Conservation (phyloP, 1,140 invertebrate species). For the Coenobita brevimanus region DNA sequence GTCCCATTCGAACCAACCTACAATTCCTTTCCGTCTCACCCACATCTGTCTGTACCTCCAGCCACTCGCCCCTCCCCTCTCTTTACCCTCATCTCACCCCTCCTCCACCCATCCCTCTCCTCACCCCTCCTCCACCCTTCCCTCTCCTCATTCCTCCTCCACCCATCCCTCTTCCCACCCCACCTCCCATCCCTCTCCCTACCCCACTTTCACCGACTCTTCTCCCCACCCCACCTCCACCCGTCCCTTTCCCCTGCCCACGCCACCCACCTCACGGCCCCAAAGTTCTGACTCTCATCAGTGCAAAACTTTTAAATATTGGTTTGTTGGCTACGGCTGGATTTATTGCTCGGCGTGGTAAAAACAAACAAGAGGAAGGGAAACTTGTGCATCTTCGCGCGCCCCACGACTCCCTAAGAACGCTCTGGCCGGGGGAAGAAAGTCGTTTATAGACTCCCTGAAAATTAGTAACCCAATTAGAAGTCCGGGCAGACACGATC, state of each 20-base stretch:
- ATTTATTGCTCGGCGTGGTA: constrained; percentile 28
- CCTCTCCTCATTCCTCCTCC: not conserved
- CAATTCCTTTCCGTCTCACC: too few species aligned
- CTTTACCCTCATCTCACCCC: not conserved
- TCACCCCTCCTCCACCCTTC: too few species aligned
- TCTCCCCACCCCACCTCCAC: not conserved
- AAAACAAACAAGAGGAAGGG: constrained; percentile 47
- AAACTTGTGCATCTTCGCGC: constrained; percentile 56
- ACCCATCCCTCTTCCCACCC: not conserved
- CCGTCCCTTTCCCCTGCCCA: not conserved
- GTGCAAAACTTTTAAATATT: constrained; percentile 63
- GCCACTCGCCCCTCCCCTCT: too few species aligned
- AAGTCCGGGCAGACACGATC: constrained; percentile 11
- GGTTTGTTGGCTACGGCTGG: constrained; percentile 46
- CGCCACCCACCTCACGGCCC: too few species aligned
- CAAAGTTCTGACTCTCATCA: constrained; percentile 23
- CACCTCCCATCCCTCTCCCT: not conserved
- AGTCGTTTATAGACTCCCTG: constrained; percentile 51
- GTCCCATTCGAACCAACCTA: too few species aligned
- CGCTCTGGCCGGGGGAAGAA: not conserved
- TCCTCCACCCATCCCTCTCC: not conserved
- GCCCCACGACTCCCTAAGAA: constrained; percentile 22
- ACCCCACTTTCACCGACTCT: not conserved
- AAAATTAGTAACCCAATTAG: constrained; percentile 61
- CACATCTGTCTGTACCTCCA: not conserved